Percentiles rank a stretch among this genome's conserved stretches.
These are phyloP conservation scores for Crenichthys baileyi DNA, from an alignment of 2,797 vertebrate species.

Conservation along the genomic window DNA sequence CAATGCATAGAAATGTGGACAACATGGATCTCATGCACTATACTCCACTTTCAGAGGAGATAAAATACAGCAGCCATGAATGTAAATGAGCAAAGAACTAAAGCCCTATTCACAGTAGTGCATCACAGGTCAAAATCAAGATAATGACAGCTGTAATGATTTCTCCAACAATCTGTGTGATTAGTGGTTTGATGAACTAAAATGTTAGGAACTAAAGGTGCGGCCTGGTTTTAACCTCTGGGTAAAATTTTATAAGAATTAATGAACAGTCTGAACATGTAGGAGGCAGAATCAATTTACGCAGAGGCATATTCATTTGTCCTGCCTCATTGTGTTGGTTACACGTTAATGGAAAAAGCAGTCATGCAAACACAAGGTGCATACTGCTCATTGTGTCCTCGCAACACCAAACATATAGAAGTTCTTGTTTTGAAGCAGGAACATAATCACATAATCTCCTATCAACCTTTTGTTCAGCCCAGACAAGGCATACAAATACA, in stretches of 20 bases:
- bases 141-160: slow-evolving; percentile 66
- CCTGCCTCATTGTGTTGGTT: slow-evolving; percentile 59
- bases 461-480: slow-evolving; percentile 32
- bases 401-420: slow-evolving; percentile 35
- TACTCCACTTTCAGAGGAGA: slow-evolving; percentile 50
- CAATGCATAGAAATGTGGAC: slow-evolving; percentile 36
- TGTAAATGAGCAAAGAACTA: slow-evolving; percentile 50
- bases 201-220: slow-evolving; percentile 51
- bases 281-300: slow-evolving; percentile 68
- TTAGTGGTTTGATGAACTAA: slow-evolving; percentile 51
- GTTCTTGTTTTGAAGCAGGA: slow-evolving; percentile 39
- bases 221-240: slow-evolving; percentile 49
- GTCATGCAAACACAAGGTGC: slow-evolving; percentile 64
- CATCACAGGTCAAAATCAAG: slow-evolving; percentile 56
- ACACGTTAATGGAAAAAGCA: slow-evolving; percentile 74
- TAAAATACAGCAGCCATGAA: slow-evolving; percentile 50
- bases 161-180: slow-evolving; percentile 49
- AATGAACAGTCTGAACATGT: slow-evolving; percentile 70
- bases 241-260: slow-evolving; percentile 56
- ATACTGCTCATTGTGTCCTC: slow-evolving; percentile 38
- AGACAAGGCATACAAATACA: slow-evolving; percentile 5
- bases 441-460: slow-evolving; percentile 24
- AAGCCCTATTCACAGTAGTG: slow-evolving; percentile 47
- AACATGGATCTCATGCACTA: slow-evolving; percentile 37
- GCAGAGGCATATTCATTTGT: slow-evolving; percentile 66